Base-by-base conservation (phyloP, 2,797 vertebrate species). In the Sciaenops ocellatus region DNA sequence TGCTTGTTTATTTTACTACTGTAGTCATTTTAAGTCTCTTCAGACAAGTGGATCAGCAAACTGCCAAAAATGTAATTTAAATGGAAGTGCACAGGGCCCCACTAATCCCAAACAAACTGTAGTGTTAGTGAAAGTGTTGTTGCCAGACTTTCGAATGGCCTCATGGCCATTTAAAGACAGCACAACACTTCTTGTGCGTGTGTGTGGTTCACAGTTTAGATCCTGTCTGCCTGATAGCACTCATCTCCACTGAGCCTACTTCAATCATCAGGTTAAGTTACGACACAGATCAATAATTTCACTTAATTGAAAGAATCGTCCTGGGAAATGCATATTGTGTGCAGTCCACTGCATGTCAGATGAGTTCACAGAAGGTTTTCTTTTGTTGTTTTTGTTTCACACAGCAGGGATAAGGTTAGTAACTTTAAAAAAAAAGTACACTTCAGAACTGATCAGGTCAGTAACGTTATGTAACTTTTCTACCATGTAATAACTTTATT, bases 41-140 rank as follows among this genome's bases (percentile, higher is more conserved):
- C 61, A 80, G 52, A 85, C 64, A 72, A 88, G 73, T 42, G 71
- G 64, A 76, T 84, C 54, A 80, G 63, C 62, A 55, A 84, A 82
- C 70, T 79, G 79, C 46, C 67, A 72, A 82, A 74, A 80, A 76
- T 69, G 80, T 66, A 4, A 73, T 86, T 78, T 62, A 78, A 86
- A 89, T 73, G 42, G 60, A 82, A 77, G 64, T 17, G 54, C 41
- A 28, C 28, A 76, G 70, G 48, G 87, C 79, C 83, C 46, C 16
- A 73, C 76, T 82, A 79, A 85, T 87, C 85, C 83, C 72, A 89
- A 89, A 92, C 83, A 88, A 90, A 85, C 73, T 20, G 69, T 56
- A 82, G 83, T 72, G 70, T 84, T 80, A 79, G 55, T 72, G 50
- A 78, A 83, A 85, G 76, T 80, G 80, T 62, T 68, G 74, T 26